These are phyloP conservation scores for Brevipalpus yothersi DNA, from an alignment of 1,140 invertebrate species.

Conservation along the genomic window DNA sequence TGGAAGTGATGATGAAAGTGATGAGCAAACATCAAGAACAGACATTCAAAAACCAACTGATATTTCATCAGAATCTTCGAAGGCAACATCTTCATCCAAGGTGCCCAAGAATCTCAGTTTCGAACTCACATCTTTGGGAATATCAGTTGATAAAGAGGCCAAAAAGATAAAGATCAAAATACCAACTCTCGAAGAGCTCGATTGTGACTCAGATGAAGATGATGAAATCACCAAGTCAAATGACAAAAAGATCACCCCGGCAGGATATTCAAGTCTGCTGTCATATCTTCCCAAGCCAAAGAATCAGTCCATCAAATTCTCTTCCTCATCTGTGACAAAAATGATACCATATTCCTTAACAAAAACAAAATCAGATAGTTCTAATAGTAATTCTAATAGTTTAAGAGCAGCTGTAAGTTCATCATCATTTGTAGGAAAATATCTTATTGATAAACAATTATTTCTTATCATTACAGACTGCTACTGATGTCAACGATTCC, in stretches of 20 bases:
- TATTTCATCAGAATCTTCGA: not conserved
- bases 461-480: not conserved
- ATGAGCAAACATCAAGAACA: not conserved
- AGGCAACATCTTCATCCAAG: not conserved
- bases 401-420: not conserved
- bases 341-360: not conserved
- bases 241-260: not conserved
- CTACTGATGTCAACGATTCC: not conserved
- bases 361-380: not conserved
- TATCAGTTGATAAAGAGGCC: not conserved
- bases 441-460: no score
- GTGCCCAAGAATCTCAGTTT: not conserved
- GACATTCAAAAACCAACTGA: not conserved
- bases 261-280: not conserved
- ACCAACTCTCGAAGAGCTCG: not conserved
- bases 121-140: no score
- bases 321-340: not conserved
- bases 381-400: not conserved
- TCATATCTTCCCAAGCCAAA: not conserved
- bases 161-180: not conserved
- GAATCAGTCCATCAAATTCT: not conserved
- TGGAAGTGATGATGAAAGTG: not conserved
- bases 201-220: not conserved
- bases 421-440: no score
- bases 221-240: not conserved